Percentiles rank a stretch among this genome's conserved stretches.
phyloP scores from a whole-genome alignment of 2,797 vertebrate genomes.

The Ctenosaura bakeri region DNA sequence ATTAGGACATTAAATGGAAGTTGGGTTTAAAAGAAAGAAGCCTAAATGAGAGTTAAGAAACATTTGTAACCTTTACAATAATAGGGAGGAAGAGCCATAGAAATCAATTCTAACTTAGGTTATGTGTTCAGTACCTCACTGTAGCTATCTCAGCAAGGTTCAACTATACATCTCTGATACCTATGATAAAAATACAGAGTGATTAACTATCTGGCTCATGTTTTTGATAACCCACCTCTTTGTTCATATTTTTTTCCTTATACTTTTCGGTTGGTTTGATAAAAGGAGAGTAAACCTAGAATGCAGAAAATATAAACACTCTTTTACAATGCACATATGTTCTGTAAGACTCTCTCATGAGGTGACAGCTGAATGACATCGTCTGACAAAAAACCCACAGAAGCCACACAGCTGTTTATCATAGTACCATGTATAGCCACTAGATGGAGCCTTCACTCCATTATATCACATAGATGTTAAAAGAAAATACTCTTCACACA shows the following conservation, averaged over 20 bases:
- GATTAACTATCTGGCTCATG: background rate
- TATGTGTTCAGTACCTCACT: background rate
- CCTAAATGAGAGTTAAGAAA: no score
- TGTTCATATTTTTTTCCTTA: background rate
- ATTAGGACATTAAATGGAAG: no score
- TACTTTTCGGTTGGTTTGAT: background rate
- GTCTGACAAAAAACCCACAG: background rate
- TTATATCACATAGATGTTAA: background rate
- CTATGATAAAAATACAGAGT: background rate
- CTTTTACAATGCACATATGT: background rate
- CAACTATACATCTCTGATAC: background rate
- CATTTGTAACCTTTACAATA: no score
- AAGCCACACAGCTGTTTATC: background rate
- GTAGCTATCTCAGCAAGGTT: background rate
- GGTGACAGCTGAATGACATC: background rate
- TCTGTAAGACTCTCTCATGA: background rate
- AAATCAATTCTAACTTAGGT: background rate
- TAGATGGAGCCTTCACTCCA: conserved; percentile 20
- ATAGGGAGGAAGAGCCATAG: background rate
- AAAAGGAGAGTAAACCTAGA: background rate
- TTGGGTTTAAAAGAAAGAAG: no score
- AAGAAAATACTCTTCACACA: background rate
- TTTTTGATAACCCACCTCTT: background rate
- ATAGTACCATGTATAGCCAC: conserved; percentile 30
- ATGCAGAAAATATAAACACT: no score